Percentiles rank a stretch among this genome's conserved stretches.
Evolutionary conservation across 2,888 invertebrate genomes (phyloP).

Genomic region (Pachymerium ferrugineum): DNA sequence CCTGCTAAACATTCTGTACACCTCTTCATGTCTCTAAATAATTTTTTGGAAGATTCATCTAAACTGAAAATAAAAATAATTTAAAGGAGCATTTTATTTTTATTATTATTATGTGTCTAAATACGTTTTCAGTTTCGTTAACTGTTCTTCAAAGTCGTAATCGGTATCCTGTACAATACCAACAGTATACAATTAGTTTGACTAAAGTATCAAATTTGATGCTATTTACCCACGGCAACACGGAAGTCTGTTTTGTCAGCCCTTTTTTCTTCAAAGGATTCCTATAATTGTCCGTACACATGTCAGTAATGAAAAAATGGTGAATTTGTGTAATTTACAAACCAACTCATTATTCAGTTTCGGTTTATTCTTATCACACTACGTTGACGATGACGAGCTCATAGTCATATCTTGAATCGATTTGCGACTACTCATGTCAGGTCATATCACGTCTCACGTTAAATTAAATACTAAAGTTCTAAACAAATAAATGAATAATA

Average conservation of each 20-base stretch:
- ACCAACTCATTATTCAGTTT: too few relatives aligned
- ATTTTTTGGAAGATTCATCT: slow-evolving; percentile 40
- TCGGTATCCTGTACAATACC: not conserved
- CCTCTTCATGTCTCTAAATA: slow-evolving; percentile 49
- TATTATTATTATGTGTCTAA: not conserved
- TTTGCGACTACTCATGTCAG: too few relatives aligned
- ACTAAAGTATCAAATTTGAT: not conserved
- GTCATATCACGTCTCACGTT: too few relatives aligned
- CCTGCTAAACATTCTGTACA: slow-evolving; percentile 45
- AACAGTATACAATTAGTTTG: not conserved
- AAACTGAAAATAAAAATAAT: slow-evolving; percentile 16
- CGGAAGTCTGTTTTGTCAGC: too few relatives aligned
- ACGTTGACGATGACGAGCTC: too few relatives aligned
- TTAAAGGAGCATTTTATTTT: not conserved
- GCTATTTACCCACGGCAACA: not conserved
- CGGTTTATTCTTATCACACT: too few relatives aligned
- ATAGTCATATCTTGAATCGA: too few relatives aligned
- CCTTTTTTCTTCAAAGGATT: not conserved
- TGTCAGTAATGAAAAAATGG: too few relatives aligned
- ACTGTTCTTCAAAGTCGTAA: not conserved
- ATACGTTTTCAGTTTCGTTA: not conserved
- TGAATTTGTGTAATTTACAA: too few relatives aligned
- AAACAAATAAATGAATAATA: too few relatives aligned
- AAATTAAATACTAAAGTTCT: too few relatives aligned
- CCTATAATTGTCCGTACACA: too few relatives aligned